Percentiles rank a stretch among this genome's conserved stretches.
Evolutionary conservation across 2,888 invertebrate genomes (phyloP).

Genomic region (Phengaris arion): DNA sequence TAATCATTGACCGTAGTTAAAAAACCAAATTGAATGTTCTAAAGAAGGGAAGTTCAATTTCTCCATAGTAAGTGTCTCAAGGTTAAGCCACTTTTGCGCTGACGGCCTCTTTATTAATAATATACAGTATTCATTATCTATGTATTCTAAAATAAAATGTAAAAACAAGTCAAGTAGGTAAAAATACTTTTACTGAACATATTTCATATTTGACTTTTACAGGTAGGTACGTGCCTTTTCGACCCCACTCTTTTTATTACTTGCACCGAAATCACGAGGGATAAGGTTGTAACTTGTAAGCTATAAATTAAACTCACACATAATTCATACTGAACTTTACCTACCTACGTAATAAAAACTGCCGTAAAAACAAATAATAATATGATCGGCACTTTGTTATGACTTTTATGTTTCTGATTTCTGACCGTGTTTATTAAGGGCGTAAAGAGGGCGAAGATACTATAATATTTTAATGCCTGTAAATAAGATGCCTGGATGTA

Average conservation of each 20-base stretch:
- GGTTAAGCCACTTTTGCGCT: too few species aligned
- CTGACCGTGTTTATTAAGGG: background rate
- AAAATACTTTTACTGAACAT: background rate
- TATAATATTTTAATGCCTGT: background rate
- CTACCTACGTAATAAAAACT: background rate
- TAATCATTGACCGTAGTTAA: too few species aligned
- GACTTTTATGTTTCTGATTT: background rate
- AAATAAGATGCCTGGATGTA: too few species aligned
- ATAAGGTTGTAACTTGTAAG: conserved; percentile 7
- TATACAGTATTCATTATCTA: too few species aligned
- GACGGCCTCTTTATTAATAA: too few species aligned
- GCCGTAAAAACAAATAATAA: conserved; percentile 6
- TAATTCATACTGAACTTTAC: background rate
- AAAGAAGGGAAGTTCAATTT: too few species aligned
- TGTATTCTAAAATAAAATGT: background rate
- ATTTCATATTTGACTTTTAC: conserved; percentile 15
- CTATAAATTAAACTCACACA: conserved; percentile 8
- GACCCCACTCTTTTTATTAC: conserved; percentile 16
- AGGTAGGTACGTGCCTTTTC: conserved; percentile 10
- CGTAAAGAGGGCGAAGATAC: background rate
- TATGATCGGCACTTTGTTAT: background rate
- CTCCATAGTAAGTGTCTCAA: too few species aligned
- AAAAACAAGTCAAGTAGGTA: background rate
- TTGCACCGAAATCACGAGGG: background rate
- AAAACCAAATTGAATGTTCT: too few species aligned